Evolutionary conservation across 2,888 invertebrate species (phyloP), one percentile per base, ranked within the genome.

Genomic region (Tachina fera): DNA sequence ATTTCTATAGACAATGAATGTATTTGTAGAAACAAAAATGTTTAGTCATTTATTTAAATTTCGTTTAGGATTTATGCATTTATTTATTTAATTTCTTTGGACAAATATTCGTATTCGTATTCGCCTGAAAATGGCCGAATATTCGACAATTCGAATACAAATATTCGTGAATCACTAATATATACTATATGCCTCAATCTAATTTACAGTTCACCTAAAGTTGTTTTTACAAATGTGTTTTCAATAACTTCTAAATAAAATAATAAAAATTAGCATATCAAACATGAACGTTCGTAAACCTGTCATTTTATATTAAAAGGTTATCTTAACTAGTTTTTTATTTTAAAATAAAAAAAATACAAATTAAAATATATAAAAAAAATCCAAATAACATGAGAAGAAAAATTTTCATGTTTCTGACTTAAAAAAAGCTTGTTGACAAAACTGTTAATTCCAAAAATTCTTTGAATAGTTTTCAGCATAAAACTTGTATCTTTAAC

Each of bases 241-340:
- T 39, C n/a, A 3, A 41, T 41, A 16, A 11, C 39, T 31, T 31
- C 14, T 56, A 9, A 77, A 77, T 53, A 41, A 43, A 43, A 22
- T 45, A 53, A 65, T 43, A 56, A 45, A 76, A 56, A 70, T 77
- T 77, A 68, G 60, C 68, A 77, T 77, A 60, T 41, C 1, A 68
- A 43, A 10, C 47, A 31, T 6, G 6, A 0, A 6, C 31, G 31
- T 31, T 5, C 31, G 16, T 22, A 19, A 51, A 68, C 11, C 60
- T 68, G 60, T 41, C 49, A 19, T n/a, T 31, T 47, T 39, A 11
- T 67, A 31, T 67, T 56, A 67, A 49, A 63, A 65, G 16, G 47
- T 76, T 47, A 39, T 22, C 10, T 45, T 45, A 68, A 61, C 49
- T 9, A 70, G 51, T 70, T 68, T 77, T 41, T 0, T 51, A 41